phyloP scores from a whole-genome alignment of 2,888 invertebrate species.

The Thumatha senex region DNA sequence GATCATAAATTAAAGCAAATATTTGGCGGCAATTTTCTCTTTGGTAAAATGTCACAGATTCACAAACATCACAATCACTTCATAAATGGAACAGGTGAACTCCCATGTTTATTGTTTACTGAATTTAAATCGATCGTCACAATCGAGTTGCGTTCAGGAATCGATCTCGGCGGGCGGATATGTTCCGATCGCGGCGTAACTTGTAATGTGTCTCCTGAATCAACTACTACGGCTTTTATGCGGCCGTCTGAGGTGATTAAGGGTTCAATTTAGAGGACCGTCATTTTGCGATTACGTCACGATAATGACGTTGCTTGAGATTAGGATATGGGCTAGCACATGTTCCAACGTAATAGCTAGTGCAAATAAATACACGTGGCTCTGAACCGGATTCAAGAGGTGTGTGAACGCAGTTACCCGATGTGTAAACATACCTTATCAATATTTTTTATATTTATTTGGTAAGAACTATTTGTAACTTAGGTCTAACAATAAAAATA shows the following conservation, averaged over 20 bases:
- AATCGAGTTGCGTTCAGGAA: conserved; percentile 52
- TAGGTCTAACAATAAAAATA: not conserved
- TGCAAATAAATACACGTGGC: conserved; percentile 78
- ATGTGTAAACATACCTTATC: conserved; percentile 18
- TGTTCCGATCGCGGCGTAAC: conserved; percentile 75
- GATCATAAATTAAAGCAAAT: conserved; percentile 43
- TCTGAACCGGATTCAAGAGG: conserved; percentile 67
- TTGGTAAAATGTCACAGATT: conserved; percentile 13
- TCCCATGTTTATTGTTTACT: conserved; percentile 32
- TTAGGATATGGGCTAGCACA: conserved; percentile 65
- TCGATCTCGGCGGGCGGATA: conserved; percentile 56
- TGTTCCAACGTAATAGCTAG: conserved; percentile 72
- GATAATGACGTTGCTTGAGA: conserved; percentile 64
- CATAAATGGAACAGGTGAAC: conserved; percentile 43
- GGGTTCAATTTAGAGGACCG: conserved; percentile 52
- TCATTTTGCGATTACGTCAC: conserved; percentile 67
- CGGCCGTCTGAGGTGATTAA: conserved; percentile 68
- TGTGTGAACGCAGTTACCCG: conserved; percentile 63
- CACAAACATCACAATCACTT: conserved; percentile 49
- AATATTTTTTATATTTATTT: conserved; percentile 1
- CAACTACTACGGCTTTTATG: conserved; percentile 79
- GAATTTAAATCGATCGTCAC: conserved; percentile 26
- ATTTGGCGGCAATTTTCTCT: conserved; percentile 52
- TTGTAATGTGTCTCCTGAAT: conserved; percentile 79
- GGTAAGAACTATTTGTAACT: conserved; percentile 1